phyloP scores from a whole-genome alignment of 2,888 invertebrate genomes.

The Rambutsinella grinnellia region DNA sequence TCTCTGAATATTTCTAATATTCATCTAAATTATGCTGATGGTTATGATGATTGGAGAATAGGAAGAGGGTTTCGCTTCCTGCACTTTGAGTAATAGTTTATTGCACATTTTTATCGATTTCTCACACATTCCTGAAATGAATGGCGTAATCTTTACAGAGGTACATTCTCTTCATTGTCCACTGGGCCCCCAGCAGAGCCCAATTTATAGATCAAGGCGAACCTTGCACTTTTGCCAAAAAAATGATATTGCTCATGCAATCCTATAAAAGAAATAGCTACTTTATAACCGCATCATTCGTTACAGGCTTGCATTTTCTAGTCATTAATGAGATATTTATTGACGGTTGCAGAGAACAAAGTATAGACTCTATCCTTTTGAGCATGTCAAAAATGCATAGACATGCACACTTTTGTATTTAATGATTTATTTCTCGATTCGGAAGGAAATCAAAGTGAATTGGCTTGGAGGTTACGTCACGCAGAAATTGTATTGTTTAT shows the following conservation, averaged over 20 bases:
- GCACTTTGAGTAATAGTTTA: not conserved
- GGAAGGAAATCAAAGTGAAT: no score
- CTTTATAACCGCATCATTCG: not conserved
- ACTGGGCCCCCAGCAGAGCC: not conserved
- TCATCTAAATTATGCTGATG: no score
- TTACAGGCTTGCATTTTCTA: no score
- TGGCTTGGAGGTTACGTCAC: no score
- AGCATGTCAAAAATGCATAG: not conserved
- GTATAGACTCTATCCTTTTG: not conserved
- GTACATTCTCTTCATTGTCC: not conserved
- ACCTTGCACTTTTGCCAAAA: slow-evolving; percentile 47
- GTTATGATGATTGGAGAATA: not conserved
- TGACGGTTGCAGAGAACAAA: not conserved
- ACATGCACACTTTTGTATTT: no score
- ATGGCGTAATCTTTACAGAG: no score
- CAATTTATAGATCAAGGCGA: slow-evolving; percentile 46
- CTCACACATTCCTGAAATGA: not conserved
- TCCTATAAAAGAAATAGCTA: not conserved
- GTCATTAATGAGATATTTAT: not conserved
- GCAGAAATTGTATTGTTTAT: no score
- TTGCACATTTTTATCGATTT: not conserved
- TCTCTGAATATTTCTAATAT: no score
- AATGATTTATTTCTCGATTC: no score
- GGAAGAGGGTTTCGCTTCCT: not conserved
- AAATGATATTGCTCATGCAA: not conserved